These are phyloP conservation scores for Andrena dorsata DNA, from an alignment of 2,888 invertebrate species.

Conservation along the genomic window DNA sequence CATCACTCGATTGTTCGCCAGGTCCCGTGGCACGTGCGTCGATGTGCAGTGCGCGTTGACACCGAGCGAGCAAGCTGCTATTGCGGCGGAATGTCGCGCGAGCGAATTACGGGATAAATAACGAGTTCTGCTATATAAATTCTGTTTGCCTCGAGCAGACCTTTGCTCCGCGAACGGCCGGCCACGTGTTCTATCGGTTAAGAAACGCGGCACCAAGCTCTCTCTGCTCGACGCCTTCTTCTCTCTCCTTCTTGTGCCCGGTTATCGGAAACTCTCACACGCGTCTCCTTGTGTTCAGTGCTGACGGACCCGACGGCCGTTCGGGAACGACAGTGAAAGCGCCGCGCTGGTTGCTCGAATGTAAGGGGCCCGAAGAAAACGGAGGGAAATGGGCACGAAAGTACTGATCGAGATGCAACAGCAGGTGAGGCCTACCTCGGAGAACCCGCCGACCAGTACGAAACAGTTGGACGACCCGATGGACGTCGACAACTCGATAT, in stretches of 20 bases:
- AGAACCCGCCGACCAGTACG: conserved; percentile 31
- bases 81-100: neutral
- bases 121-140: neutral
- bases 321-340: conserved; percentile 17
- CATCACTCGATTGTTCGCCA: neutral
- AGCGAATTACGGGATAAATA: neutral
- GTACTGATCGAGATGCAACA: conserved; percentile 59
- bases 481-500: conserved; percentile 84
- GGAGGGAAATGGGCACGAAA: conserved; percentile 47
- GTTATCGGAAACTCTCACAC: conserved; percentile 9
- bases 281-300: conserved; percentile 42
- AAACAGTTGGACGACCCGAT: conserved; percentile 42
- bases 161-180: neutral
- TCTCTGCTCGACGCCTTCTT: neutral
- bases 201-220: conserved; percentile 21
- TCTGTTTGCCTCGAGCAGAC: neutral
- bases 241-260: neutral
- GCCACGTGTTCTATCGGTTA: neutral
- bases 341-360: conserved; percentile 23
- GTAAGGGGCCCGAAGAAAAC: conserved; percentile 12
- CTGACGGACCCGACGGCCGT: conserved; percentile 13
- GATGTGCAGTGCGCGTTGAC: neutral
- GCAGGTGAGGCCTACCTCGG: conserved; percentile 22
- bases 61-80: neutral
- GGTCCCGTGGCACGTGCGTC: neutral